These are phyloP conservation scores for Myopa testacea DNA, from an alignment of 2,888 invertebrate species.

Conservation along the genomic window DNA sequence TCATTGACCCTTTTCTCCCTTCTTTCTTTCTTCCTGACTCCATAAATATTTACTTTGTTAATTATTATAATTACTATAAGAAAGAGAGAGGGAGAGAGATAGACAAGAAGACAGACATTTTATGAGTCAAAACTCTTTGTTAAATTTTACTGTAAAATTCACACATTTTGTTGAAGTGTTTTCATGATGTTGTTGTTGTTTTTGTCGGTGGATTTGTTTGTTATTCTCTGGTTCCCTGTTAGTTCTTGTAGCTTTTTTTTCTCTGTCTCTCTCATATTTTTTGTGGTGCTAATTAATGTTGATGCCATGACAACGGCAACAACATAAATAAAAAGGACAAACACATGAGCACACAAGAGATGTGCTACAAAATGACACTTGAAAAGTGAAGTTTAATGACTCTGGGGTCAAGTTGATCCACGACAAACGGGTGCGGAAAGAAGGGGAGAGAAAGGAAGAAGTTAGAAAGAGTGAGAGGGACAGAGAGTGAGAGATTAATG, in stretches of 20 bases:
- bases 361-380: neutral
- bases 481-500: no score
- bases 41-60: no score
- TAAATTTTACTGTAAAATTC: neutral
- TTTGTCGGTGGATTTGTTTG: neutral
- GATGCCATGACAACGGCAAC: constrained; percentile 4
- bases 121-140: neutral
- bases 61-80: no score
- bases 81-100: no score
- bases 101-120: neutral
- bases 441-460: no score
- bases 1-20: no score
- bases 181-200: neutral
- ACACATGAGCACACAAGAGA: constrained; percentile 8
- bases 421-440: no score
- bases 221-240: no score
- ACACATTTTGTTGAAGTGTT: neutral
- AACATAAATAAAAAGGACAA: neutral
- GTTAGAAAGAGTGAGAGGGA: no score
- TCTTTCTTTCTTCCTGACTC: neutral
- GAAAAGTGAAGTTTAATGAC: neutral
- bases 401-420: no score
- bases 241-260: neutral
- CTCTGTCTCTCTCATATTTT: neutral
- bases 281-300: constrained; percentile 19